Base-by-base conservation (phyloP, 2,888 invertebrate genomes). In the Lordiphosa andalusiaca region DNA sequence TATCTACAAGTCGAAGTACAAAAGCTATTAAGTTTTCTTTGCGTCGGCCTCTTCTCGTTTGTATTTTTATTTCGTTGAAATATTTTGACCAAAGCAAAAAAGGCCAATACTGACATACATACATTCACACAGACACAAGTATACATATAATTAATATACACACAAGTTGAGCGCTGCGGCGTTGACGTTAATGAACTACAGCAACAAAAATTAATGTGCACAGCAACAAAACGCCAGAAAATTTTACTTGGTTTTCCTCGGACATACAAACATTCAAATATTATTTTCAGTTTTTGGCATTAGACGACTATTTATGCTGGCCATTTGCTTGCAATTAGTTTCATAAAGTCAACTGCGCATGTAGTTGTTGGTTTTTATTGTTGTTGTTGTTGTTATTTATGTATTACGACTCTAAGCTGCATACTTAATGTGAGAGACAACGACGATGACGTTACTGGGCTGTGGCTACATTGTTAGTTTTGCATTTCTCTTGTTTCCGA, bases 111-210 rank as follows among this genome's bases (percentile, higher is more conserved):
- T 19, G 44, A 53, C 13, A 42, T 30, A 36, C 4, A 21, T 36
- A 52, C 19, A 19, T 19, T 30, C 3, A 19, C 35, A 44, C 40
- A 35, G 16, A 16, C 39, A 47, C 39, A 10, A 30, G 53, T n/a
- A 42, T 30, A 37, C 5, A 23, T 36, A 52, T 36, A 2, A 21
- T 36, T 44, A 35, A 35, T 35, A 47, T 44, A 54, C 35, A 40
- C 49, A 50, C 46, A 57, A 56, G 16, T 58, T 59, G 56, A 39
- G 56, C 44, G 38, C 21, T 44, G 39, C 57, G 35, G 30, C 35
- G 56, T 74, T 72, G 73, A 73, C 69, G 80, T 71, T 69, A 59
- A 47, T 69, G 63, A 64, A 78, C 69, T 71, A 30, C 30, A 30
- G 30, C 30, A 30, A 30, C 30, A 36, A 56, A 23, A 52, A 42